These are phyloP conservation scores for Acanthis flammea DNA, from an alignment of 2,797 vertebrate genomes.

Conservation along the genomic window DNA sequence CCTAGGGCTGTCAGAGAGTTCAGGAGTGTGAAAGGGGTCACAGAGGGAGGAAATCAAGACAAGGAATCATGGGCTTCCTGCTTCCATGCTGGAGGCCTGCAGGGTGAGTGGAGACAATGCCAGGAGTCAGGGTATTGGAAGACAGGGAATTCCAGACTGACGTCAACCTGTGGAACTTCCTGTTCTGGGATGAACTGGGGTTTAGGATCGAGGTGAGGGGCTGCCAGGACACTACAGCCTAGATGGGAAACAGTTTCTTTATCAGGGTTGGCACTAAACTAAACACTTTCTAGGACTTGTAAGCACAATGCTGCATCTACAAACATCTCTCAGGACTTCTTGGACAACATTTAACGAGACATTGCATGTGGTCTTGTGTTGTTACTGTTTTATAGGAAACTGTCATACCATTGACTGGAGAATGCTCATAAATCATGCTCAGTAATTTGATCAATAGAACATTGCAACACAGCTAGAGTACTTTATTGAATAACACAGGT, in stretches of 20 bases:
- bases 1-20: not conserved
- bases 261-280: not conserved
- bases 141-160: not conserved
- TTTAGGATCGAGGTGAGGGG: fast-evolving
- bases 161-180: not conserved
- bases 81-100: not conserved
- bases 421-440: not conserved
- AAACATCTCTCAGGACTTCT: not conserved
- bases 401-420: not conserved
- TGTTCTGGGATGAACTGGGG: fast-evolving
- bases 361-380: not conserved
- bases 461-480: not conserved
- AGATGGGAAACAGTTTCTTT: fast-evolving
- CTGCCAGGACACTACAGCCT: not conserved
- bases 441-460: not conserved
- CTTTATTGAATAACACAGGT: not conserved
- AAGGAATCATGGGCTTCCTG: not conserved
- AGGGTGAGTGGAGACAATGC: not conserved
- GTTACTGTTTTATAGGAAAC: not conserved
- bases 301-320: not conserved
- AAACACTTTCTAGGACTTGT: not conserved
- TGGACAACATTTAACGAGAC: not conserved
- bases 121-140: not conserved
- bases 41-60: not conserved
- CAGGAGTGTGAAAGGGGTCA: not conserved